Base-by-base conservation (phyloP, 2,797 vertebrate genomes). In the Cryptoprocta ferox region DNA sequence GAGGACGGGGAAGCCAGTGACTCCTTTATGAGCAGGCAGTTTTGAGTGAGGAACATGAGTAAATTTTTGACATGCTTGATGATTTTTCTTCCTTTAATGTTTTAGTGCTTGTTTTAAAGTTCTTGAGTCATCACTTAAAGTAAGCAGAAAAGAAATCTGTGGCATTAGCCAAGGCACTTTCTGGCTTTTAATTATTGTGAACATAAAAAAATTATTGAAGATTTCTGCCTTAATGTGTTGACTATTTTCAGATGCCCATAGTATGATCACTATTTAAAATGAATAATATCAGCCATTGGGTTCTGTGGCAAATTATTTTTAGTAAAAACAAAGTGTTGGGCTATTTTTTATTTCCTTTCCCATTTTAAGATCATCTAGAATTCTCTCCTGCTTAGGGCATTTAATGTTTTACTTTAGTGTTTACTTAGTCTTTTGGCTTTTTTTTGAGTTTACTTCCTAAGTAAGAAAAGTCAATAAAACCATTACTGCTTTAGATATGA, bases 181-280 rank as follows among this genome's bases (percentile, higher is more conserved):
- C 30, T 96, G 76, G 10, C 35, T 92, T 91, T 85, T 91, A 94
- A 56, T 95, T 95, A 96, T 71, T 88, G 14, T 68, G n/a, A 92
- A 59, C 35, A 18, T 85, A 84, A 96, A 97, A 48, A 84, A 50
- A 2, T 81, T 85, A 18, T 68, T 88, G 59, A 78, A 86, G 21
- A 66, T 84, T 89, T 88, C 79, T 94, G 35, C 80, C 83, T 96
- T 81, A 92, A 79, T 76, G 28, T 95, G 32, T 91, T 95, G 14
- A 53, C n/a, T 88, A 2, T 94, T 94, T 97, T 84, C 82, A 80
- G 6, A 75, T 92, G n/a, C 28, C 45, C 37, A 28, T 26, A 80
- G 14, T 79, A 32, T 88, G 16, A 65, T 48, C 42, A 65, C 16
- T 92, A 11, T 93, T 96, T 93, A 91, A 92, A 96, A 94, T 75